Percentiles rank a stretch among this genome's conserved stretches.
Evolutionary conservation across 2,888 invertebrate species (phyloP).

Genomic region (Tinea trinotella): DNA sequence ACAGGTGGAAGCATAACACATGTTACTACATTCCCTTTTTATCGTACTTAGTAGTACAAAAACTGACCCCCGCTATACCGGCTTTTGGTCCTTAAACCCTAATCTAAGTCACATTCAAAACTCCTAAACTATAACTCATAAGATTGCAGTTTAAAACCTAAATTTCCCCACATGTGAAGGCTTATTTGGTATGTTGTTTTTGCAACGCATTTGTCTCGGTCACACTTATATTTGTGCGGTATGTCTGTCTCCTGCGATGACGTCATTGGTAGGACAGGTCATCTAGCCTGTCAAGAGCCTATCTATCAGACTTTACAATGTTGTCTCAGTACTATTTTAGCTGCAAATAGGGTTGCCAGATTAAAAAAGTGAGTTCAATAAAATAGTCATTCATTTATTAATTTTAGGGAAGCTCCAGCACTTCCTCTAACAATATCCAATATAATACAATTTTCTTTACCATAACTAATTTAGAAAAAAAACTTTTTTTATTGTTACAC

Average conservation of each 20-base stretch:
- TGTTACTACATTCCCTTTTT: slow-evolving; percentile 40
- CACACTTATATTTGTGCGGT: slow-evolving; percentile 23
- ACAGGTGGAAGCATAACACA: too few species aligned
- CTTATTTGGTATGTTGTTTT: slow-evolving; percentile 66
- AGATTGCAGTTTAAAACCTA: slow-evolving; percentile 41
- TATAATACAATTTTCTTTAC: too few species aligned
- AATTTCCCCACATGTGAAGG: slow-evolving; percentile 66
- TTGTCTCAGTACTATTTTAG: slow-evolving; percentile 6
- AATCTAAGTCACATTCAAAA: slow-evolving; percentile 30
- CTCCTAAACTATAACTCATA: slow-evolving; percentile 36
- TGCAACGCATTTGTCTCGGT: slow-evolving; percentile 37
- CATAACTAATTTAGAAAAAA: too few species aligned
- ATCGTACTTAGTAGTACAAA: slow-evolving; percentile 28
- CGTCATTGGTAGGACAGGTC: slow-evolving; percentile 34
- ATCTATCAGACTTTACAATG: slow-evolving; percentile 13
- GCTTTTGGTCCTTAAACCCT: background rate
- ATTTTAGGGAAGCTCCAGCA: too few species aligned
- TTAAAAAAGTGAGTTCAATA: too few species aligned
- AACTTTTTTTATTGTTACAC: too few species aligned
- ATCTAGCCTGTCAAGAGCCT: slow-evolving; percentile 1
- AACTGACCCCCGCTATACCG: background rate
- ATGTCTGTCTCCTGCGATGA: slow-evolving; percentile 40
- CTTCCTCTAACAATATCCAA: too few species aligned
- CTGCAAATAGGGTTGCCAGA: too few species aligned
- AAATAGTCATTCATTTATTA: too few species aligned